Conservation (phyloP, 2,888 invertebrate genomes). For the Electrophaes corylata region DNA sequence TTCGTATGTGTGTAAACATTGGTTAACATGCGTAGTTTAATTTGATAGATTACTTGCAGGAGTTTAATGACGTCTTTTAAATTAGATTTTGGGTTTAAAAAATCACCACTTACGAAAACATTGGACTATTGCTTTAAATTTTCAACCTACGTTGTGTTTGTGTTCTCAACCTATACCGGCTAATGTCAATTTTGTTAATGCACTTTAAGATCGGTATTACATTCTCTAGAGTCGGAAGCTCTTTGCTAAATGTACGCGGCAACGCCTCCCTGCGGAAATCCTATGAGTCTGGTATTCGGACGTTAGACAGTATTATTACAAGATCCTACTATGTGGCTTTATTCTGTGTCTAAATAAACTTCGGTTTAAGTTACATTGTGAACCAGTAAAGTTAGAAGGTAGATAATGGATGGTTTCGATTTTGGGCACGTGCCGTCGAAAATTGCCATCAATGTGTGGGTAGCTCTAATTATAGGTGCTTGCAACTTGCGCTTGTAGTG, state of each 20-base stretch:
- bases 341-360: slow-evolving; percentile 2
- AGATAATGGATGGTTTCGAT: neutral
- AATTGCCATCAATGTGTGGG: neutral
- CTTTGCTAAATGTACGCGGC: slow-evolving; percentile 34
- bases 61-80: neutral
- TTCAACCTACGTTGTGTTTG: neutral
- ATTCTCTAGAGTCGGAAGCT: slow-evolving; percentile 33
- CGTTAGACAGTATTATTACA: slow-evolving; percentile 23
- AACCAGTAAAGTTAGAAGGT: neutral
- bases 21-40: slow-evolving; percentile 31
- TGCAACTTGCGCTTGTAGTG: too few species aligned
- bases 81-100: neutral
- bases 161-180: slow-evolving; percentile 7
- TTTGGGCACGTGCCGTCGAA: neutral
- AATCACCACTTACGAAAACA: neutral
- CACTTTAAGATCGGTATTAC: slow-evolving; percentile 27
- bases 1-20: slow-evolving; percentile 35
- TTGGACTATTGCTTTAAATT: neutral
- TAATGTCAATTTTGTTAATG: slow-evolving; percentile 24
- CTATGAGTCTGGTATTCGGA: slow-evolving; percentile 26
- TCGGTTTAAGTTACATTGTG: neutral
- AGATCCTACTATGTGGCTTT: slow-evolving; percentile 15
- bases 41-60: slow-evolving; percentile 25
- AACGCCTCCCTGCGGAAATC: slow-evolving; percentile 33
- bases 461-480: neutral